Evolutionary conservation across 2,888 invertebrate genomes (phyloP).

Genomic region (Dioctria linearis): DNA sequence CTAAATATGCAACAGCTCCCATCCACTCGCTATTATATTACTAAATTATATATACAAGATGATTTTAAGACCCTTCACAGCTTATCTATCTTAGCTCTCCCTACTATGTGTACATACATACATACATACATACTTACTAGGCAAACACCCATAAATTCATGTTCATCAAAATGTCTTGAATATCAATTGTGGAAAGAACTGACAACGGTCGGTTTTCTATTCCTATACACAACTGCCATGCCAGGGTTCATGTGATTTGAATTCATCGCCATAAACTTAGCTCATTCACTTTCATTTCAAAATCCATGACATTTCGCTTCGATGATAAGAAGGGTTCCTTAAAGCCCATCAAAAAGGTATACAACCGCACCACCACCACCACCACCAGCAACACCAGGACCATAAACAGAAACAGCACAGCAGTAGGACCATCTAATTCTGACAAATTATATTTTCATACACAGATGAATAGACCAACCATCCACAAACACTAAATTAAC

Average conservation of each 20-base stretch:
- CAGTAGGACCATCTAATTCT: constrained; percentile 42
- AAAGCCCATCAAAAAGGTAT: neutral
- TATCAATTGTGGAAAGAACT: constrained; percentile 11
- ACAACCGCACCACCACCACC: neutral
- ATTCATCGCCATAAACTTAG: constrained; percentile 40
- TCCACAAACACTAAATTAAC: constrained; percentile 43
- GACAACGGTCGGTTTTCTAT: neutral
- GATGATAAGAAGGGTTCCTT: constrained; percentile 36
- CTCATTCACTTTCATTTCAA: constrained; percentile 2
- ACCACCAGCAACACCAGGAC: too few species aligned
- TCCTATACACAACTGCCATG: neutral
- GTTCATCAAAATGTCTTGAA: constrained; percentile 43
- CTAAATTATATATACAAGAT: too few species aligned
- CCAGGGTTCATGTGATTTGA: constrained; percentile 29
- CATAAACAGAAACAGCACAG: constrained; percentile 4
- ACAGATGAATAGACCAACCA: constrained; percentile 23
- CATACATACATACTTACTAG: neutral
- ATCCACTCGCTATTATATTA: too few species aligned
- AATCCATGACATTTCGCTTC: constrained; percentile 8
- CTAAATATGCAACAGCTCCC: too few species aligned
- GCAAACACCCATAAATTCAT: constrained; percentile 27
- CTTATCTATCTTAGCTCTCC: too few species aligned
- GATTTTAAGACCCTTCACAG: too few species aligned
- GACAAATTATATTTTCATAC: constrained; percentile 47
- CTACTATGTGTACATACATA: too few species aligned